A percentile compares a stretch with the other conserved stretches of the same genome.
These are phyloP conservation scores for Alcedo quadribrachys DNA, from an alignment of 2,797 vertebrate species.

Conservation along the genomic window DNA sequence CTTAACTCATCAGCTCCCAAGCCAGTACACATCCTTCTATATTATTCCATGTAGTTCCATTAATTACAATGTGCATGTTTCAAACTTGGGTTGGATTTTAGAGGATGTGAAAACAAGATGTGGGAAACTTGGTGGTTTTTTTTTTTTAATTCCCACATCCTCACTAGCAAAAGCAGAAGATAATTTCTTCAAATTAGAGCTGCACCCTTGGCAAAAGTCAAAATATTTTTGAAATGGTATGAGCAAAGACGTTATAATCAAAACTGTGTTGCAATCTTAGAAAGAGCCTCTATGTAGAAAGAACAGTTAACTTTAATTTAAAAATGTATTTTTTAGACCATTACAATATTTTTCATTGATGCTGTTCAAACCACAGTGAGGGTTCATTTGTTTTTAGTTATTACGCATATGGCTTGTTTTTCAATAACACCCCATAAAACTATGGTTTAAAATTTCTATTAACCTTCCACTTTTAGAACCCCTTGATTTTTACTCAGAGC, in stretches of 20 bases:
- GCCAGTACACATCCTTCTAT: not conserved
- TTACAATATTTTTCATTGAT: not conserved
- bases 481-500: constrained; percentile 66
- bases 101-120: not conserved
- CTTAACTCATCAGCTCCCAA: not conserved
- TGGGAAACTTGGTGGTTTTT: not conserved
- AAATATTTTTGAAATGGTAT: not conserved
- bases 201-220: not conserved
- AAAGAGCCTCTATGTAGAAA: not conserved
- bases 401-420: not conserved
- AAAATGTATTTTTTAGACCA: not conserved
- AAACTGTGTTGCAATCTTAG: not conserved
- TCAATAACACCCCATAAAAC: not conserved
- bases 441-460: constrained; percentile 53
- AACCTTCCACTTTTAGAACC: constrained; percentile 42
- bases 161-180: not conserved
- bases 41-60: not conserved
- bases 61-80: not conserved
- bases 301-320: not conserved
- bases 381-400: not conserved
- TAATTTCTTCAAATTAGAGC: not conserved
- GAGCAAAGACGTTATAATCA: not conserved
- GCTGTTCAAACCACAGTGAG: not conserved
- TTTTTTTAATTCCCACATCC: not conserved
- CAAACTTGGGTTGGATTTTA: not conserved